Evolutionary conservation across 2,113 vertebrate species (phyloP).

Genomic region (Rhipidura dahli): DNA sequence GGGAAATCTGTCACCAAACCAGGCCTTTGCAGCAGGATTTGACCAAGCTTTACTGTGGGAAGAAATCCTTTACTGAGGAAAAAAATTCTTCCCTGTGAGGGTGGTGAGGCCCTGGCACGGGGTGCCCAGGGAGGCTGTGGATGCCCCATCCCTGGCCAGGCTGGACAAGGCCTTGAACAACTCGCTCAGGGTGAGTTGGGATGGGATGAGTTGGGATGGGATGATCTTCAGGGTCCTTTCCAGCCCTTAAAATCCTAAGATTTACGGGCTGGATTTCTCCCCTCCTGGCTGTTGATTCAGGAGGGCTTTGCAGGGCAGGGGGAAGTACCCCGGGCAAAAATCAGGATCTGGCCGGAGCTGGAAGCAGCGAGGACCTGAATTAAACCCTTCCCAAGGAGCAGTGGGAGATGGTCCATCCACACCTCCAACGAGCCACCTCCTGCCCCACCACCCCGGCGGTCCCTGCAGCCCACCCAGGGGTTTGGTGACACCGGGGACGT

Average conservation of each 20-base stretch:
- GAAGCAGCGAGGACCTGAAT: background rate
- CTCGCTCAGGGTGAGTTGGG: no score
- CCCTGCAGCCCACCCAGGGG: background rate
- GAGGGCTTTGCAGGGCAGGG: background rate
- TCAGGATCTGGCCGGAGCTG: background rate
- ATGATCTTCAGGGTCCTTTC: background rate
- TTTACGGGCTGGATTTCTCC: background rate
- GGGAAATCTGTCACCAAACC: background rate
- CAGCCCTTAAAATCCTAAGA: background rate
- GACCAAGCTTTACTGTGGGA: background rate
- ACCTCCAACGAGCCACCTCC: accelerated
- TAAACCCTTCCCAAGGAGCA: background rate
- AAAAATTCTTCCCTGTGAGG: background rate
- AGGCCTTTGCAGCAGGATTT: background rate
- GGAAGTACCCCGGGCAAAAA: accelerated
- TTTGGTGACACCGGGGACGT: accelerated
- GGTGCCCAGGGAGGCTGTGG: background rate
- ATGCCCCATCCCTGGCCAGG: background rate
- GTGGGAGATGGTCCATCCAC: accelerated
- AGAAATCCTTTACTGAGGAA: background rate
- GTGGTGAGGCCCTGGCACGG: background rate
- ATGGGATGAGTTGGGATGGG: background rate
- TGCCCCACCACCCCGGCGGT: accelerated
- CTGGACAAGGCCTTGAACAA: background rate
- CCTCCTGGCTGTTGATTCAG: accelerated